Evolutionary conservation across 2,113 vertebrate species (phyloP).

Genomic region (Microcebus tavaratra): DNA sequence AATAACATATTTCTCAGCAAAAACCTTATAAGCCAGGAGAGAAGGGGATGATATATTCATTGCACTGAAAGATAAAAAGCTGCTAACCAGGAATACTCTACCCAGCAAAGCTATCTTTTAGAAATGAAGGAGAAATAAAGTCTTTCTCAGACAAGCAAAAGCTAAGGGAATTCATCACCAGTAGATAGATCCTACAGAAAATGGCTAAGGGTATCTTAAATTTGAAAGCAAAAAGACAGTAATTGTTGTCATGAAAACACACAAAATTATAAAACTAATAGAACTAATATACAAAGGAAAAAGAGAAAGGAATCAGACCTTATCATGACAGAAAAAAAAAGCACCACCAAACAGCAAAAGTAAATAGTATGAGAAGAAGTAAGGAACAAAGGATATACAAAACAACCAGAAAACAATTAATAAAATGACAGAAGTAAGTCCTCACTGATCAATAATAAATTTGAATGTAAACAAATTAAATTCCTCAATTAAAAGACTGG

Average conservation of each 20-base stretch:
- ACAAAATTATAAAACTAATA: background rate
- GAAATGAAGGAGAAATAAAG: background rate
- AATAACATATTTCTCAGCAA: background rate
- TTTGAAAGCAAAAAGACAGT: background rate
- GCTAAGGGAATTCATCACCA: background rate
- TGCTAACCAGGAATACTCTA: background rate
- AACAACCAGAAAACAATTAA: background rate
- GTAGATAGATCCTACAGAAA: background rate
- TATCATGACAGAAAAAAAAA: background rate
- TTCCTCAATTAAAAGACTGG: background rate
- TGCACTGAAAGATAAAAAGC: background rate
- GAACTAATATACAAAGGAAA: background rate
- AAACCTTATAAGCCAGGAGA: background rate
- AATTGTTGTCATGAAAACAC: background rate
- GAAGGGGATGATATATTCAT: background rate
- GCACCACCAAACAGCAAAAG: background rate
- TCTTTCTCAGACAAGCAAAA: background rate
- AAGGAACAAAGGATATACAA: background rate
- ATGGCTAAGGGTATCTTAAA: background rate
- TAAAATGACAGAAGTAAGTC: background rate
- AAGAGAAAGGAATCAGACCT: background rate
- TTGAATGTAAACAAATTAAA: background rate
- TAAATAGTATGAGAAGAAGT: background rate
- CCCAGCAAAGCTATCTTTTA: background rate
- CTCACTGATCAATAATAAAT: background rate